These are phyloP conservation scores for Drosophila bocqueti DNA, from an alignment of 1,140 invertebrate species.

Conservation along the genomic window DNA sequence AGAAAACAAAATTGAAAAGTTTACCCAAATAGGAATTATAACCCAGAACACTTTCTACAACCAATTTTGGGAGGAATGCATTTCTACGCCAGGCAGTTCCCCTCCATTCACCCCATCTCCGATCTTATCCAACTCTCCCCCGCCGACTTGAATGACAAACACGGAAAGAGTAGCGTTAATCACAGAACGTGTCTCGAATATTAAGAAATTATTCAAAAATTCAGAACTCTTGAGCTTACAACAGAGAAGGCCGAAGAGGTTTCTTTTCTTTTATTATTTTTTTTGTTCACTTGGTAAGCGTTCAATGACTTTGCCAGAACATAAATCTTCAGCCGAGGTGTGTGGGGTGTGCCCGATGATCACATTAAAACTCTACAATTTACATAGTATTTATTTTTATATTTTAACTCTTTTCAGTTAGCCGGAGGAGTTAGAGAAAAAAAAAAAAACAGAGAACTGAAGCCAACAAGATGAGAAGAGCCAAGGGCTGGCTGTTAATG, in stretches of 20 bases:
- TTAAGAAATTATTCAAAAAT: slow-evolving; percentile 1
- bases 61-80: slow-evolving; percentile 33
- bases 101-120: neutral
- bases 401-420: slow-evolving; percentile 52
- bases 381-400: slow-evolving; percentile 48
- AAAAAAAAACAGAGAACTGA: slow-evolving; percentile 32
- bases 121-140: neutral
- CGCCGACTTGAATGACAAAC: slow-evolving; percentile 25
- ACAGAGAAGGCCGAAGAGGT: slow-evolving; percentile 8
- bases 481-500: slow-evolving; percentile 75
- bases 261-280: slow-evolving; percentile 19
- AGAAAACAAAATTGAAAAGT: slow-evolving; percentile 7
- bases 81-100: slow-evolving; percentile 19
- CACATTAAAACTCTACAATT: slow-evolving; percentile 11
- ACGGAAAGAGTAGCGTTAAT: slow-evolving; percentile 43
- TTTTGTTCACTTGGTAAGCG: slow-evolving; percentile 20
- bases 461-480: slow-evolving; percentile 70
- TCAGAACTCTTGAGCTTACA: slow-evolving; percentile 31
- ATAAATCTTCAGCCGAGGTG: slow-evolving; percentile 38
- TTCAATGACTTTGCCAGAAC: slow-evolving; percentile 55
- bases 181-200: slow-evolving; percentile 23
- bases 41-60: slow-evolving; percentile 44
- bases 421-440: slow-evolving; percentile 19
- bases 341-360: slow-evolving; percentile 29
- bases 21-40: slow-evolving; percentile 12